These are phyloP conservation scores for Palythoa caribaeorum DNA, from an alignment of 92 coral and sea anemone genomes.

Conservation along the genomic window DNA sequence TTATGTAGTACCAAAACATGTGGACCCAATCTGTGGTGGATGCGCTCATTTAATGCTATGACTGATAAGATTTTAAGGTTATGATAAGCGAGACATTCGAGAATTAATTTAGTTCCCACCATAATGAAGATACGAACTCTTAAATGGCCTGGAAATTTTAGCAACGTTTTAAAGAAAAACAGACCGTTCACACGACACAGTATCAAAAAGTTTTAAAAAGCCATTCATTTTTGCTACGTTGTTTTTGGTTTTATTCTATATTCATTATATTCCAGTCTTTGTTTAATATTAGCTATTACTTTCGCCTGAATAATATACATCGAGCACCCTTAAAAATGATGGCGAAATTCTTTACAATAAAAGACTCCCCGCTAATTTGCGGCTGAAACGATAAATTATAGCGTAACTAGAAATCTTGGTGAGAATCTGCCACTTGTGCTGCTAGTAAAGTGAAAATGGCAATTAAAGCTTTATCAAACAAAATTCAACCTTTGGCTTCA, in stretches of 20 bases:
- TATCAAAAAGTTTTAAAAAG: too few relatives aligned
- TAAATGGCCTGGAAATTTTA: neutral
- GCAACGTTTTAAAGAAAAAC: neutral
- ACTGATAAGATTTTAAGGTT: constrained; percentile 3
- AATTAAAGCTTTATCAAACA: constrained; percentile 7
- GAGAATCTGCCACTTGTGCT: constrained; percentile 10
- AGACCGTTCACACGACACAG: neutral
- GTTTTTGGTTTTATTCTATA: too few relatives aligned
- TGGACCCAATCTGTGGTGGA: neutral
- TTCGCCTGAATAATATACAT: too few relatives aligned
- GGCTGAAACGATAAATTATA: neutral
- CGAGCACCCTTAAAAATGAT: too few relatives aligned
- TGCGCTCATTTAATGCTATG: neutral
- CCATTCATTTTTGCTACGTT: too few relatives aligned
- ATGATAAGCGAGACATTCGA: constrained; percentile 32
- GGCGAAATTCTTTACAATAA: neutral
- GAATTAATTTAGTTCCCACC: neutral
- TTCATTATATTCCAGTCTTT: too few relatives aligned
- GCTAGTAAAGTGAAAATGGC: neutral
- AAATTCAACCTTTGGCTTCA: constrained; percentile 24
- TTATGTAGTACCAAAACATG: neutral
- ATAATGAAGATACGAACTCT: neutral
- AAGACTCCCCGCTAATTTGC: neutral
- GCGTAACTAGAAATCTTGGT: neutral
- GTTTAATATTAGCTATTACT: too few relatives aligned